A percentile compares a stretch with the other conserved stretches of the same genome.
Evolutionary conservation across 2,888 invertebrate species (phyloP).

Genomic region (Blera fallax): DNA sequence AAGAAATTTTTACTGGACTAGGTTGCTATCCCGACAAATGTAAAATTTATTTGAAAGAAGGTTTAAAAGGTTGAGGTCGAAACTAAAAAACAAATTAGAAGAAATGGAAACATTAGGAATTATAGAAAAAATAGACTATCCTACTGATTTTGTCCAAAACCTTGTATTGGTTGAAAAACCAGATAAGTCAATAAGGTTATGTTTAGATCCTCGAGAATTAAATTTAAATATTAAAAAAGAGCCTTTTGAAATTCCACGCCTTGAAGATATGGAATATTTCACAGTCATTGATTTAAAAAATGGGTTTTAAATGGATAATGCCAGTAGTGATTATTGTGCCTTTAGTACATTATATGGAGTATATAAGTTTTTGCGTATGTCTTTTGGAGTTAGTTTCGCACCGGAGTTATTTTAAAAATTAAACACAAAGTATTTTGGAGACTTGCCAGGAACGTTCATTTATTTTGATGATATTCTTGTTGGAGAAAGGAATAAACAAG

Average conservation of each 20-base stretch:
- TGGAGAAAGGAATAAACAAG: background rate
- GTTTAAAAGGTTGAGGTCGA: background rate
- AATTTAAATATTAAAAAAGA: constrained; percentile 31
- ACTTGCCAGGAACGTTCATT: background rate
- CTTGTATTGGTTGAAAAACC: constrained; percentile 37
- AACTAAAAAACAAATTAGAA: background rate
- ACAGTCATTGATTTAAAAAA: constrained; percentile 42
- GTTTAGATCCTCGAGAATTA: constrained; percentile 29
- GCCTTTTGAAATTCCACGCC: constrained; percentile 28
- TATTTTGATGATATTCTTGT: background rate
- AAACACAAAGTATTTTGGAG: no score
- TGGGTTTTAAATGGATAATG: constrained; percentile 22
- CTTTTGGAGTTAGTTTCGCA: constrained; percentile 35
- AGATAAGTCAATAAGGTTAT: constrained; percentile 36
- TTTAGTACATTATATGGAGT: constrained; percentile 28
- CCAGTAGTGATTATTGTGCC: constrained; percentile 38
- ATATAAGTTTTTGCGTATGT: constrained; percentile 7
- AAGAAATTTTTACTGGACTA: constrained; percentile 7
- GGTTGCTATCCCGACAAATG: constrained; percentile 16
- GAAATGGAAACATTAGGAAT: background rate
- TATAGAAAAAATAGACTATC: constrained; percentile 3
- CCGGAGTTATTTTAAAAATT: constrained; percentile 24
- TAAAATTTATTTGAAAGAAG: constrained; percentile 12
- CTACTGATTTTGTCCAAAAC: constrained; percentile 82
- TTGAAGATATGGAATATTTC: constrained; percentile 28